Evolutionary conservation across 2,888 invertebrate genomes (phyloP).

Genomic region (Cryptus armator): DNA sequence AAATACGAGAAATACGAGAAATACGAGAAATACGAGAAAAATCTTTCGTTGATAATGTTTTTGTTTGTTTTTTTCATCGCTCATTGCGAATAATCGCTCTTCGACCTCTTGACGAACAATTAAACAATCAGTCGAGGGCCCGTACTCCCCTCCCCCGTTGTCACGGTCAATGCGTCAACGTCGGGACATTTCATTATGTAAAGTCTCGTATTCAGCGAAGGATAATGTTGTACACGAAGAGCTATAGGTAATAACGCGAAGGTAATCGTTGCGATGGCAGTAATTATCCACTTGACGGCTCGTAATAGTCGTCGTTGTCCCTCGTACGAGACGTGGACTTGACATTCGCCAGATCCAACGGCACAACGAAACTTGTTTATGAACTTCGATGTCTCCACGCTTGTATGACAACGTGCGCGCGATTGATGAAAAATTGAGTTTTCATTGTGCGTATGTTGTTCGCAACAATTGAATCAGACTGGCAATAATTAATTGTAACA

Average conservation of each 20-base stretch:
- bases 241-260: constrained; percentile 55
- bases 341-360: constrained; percentile 69
- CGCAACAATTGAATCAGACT: too few species aligned
- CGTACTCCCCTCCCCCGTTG: constrained; percentile 42
- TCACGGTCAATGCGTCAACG: constrained; percentile 54
- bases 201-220: constrained; percentile 61
- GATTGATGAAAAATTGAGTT: too few species aligned
- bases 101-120: constrained; percentile 67
- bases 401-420: too few species aligned
- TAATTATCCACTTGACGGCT: constrained; percentile 80
- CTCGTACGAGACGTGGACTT: constrained; percentile 69
- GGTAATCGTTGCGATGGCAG: constrained; percentile 74
- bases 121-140: constrained; percentile 69
- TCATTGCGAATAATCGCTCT: constrained; percentile 4
- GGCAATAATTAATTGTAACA: too few species aligned
- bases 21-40: too few species aligned
- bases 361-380: constrained; percentile 1
- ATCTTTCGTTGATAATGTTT: neutral
- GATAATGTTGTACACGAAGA: neutral
- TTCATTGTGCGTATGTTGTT: too few species aligned
- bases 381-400: neutral
- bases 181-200: constrained; percentile 73
- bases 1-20: neutral
- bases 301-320: constrained; percentile 70
- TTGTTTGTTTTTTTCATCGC: neutral